Evolutionary conservation across 2,113 vertebrate genomes (phyloP), one percentile per base, ranked within the genome.

Genomic region (Alaudala cheleensis): DNA sequence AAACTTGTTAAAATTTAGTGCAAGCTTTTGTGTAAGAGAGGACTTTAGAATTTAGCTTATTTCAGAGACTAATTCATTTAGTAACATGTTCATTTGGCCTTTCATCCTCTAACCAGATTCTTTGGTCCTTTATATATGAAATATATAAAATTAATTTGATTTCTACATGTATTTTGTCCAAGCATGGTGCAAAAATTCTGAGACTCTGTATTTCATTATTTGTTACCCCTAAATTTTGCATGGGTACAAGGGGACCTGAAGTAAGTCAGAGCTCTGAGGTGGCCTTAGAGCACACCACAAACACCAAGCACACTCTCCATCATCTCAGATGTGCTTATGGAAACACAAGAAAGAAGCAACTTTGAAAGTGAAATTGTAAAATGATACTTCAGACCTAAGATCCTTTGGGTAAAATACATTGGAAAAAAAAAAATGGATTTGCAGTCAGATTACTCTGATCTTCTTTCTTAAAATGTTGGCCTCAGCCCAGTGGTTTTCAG

Each of bases 1-100:
- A 86, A 87, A 81, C 69, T 78, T 88, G 80, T 74, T 86, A 81
- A 92, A 90, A 74, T 83, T 66, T 91, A 76, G 31, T 67, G 20
- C 28, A 91, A 78, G 28, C 8, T 95, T 90, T 90, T 88, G 12
- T 70, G 18, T 58, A 71, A 64, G 26, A 25, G n/a, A 90, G 4
- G 44, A 71, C 7, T 81, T 84, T 28, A 67, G 64, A 77, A 88
- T 91, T 81, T 66, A 88, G 14, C 29, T 91, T 66, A 49, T 86
- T 94, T 47, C 44, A 77, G 29, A 93, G 23, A 33, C 3, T 50
- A 90, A 94, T 81, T 62, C 2, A 66, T 73, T 92, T 73, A 88
- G n/a, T 37, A 86, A 60, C 17, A 29, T 72, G 51, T 57, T 91
- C 11, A 14, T 81, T 81, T 84, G 37, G 47, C 31, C 44, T 94